Percentiles rank a stretch among this genome's conserved stretches.
Conservation (phyloP, 2,888 invertebrate genomes). For the Trichacis sp. region DNA sequence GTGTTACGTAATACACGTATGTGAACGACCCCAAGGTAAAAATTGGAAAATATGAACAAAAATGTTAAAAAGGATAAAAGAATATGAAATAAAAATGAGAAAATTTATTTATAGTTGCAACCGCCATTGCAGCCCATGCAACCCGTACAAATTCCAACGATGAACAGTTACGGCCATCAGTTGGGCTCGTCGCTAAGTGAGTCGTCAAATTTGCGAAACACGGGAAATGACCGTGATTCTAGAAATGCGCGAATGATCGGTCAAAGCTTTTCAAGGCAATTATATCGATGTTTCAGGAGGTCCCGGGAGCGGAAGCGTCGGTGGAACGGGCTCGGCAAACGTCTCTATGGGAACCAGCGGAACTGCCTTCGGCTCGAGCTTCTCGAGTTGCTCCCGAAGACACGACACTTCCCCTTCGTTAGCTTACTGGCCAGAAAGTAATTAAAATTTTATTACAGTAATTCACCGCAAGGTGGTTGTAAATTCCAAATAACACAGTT, state of each 20-base stretch:
- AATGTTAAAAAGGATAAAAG: too few relatives aligned
- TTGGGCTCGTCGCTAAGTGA: slow-evolving; percentile 67
- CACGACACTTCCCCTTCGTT: slow-evolving; percentile 54
- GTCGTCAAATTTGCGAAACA: slow-evolving; percentile 43
- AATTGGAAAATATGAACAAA: too few relatives aligned
- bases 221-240: not conserved
- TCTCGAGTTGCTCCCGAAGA: slow-evolving; percentile 57
- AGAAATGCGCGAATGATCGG: slow-evolving; percentile 45
- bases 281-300: slow-evolving; percentile 66
- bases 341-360: slow-evolving; percentile 50
- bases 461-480: too few relatives aligned
- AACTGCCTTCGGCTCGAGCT: slow-evolving; percentile 57
- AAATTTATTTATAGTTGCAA: slow-evolving; percentile 53
- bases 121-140: slow-evolving; percentile 68
- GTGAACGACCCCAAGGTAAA: too few relatives aligned
- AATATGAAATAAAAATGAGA: too few relatives aligned
- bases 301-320: slow-evolving; percentile 48
- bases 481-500: too few relatives aligned
- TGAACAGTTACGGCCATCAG: slow-evolving; percentile 68
- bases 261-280: slow-evolving; percentile 65
- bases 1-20: too few relatives aligned
- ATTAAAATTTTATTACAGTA: too few relatives aligned
- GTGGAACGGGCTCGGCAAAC: slow-evolving; percentile 49
- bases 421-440: slow-evolving; percentile 62
- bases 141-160: slow-evolving; percentile 68